These are phyloP conservation scores for Sebastiscus albofasciatus DNA, from an alignment of 2,797 vertebrate species.

Conservation along the genomic window DNA sequence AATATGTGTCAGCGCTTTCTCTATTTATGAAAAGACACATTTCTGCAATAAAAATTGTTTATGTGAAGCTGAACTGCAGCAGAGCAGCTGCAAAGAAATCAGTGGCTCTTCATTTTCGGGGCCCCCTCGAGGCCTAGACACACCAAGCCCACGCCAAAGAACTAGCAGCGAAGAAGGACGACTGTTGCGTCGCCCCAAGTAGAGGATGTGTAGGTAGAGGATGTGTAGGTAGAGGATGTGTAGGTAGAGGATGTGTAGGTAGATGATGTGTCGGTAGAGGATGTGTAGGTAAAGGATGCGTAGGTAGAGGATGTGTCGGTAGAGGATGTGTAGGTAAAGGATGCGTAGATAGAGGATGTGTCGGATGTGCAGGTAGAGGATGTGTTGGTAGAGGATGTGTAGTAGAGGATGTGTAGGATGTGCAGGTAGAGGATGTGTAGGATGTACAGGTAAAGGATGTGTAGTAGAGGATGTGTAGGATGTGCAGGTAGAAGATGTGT, in stretches of 20 bases:
- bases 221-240: constrained; percentile 16
- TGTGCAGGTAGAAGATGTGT: constrained; percentile 10
- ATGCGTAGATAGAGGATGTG: neutral
- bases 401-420: constrained; percentile 14
- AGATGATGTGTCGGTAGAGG: neutral
- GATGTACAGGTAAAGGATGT: constrained; percentile 22
- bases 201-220: constrained; percentile 16
- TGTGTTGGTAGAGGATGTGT: constrained; percentile 24
- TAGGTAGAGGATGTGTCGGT: constrained; percentile 6
- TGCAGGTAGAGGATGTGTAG: neutral
- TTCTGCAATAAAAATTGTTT: neutral
- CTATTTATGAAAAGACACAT: neutral
- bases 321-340: constrained; percentile 18
- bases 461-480: constrained; percentile 20
- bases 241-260: constrained; percentile 13
- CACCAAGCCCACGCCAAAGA: too few species aligned
- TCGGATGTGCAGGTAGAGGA: neutral
- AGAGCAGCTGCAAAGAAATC: neutral
- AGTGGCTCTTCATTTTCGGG: neutral
- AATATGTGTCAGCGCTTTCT: neutral
- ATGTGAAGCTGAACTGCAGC: neutral
- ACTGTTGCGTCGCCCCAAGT: neutral
- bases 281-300: constrained; percentile 1
- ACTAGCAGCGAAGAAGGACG: too few species aligned
- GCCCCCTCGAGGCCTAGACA: neutral